Evolutionary conservation across 2,113 vertebrate genomes (phyloP).

Genomic region (Fregata magnificens): DNA sequence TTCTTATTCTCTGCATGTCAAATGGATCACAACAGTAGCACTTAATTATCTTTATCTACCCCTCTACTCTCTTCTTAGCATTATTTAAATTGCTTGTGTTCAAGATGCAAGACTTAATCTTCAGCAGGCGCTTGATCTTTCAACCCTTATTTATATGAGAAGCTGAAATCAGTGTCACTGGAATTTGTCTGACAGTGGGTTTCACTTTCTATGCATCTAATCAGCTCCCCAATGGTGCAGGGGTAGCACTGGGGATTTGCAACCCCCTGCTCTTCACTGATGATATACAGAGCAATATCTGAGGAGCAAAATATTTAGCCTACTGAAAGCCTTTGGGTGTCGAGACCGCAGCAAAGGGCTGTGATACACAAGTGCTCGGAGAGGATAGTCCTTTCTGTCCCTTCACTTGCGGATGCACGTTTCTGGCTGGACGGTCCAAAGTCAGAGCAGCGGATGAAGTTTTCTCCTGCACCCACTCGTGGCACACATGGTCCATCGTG

Average conservation of each 20-base stretch:
- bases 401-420: fast-evolving
- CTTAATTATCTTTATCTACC: constrained; percentile 56
- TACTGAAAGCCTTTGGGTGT: background rate
- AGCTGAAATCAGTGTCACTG: background rate
- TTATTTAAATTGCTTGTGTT: constrained; percentile 17
- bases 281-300: background rate
- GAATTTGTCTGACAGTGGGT: background rate
- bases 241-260: background rate
- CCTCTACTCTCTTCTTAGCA: background rate
- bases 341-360: background rate
- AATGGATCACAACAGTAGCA: constrained; percentile 41
- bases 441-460: background rate
- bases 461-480: background rate
- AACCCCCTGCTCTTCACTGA: background rate
- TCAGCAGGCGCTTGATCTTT: background rate
- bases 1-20: constrained; percentile 28
- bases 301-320: background rate
- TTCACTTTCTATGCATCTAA: background rate
- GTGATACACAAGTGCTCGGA: fast-evolving
- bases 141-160: background rate
- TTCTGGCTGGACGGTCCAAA: background rate
- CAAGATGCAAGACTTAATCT: background rate
- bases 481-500: fast-evolving
- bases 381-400: background rate
- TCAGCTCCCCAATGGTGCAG: background rate